phyloP scores from a whole-genome alignment of 2,888 invertebrate species.

The Patella pellucida region DNA sequence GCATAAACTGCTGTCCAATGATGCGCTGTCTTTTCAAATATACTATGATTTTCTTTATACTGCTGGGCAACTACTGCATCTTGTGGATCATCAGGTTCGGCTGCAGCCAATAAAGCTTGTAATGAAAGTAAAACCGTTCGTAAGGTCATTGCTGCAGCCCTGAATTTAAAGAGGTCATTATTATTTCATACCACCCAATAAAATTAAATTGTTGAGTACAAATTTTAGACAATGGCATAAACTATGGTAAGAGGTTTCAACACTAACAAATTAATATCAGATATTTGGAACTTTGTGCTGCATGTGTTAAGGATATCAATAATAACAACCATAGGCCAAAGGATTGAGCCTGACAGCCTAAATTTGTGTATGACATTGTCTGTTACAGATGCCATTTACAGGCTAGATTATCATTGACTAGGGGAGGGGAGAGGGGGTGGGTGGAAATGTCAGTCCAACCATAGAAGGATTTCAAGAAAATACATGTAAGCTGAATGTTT shows the following conservation, averaged over 20 bases:
- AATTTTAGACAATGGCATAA: background rate
- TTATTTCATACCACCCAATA: background rate
- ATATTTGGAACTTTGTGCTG: background rate
- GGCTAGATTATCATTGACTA: no score
- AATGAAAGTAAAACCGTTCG: constrained; percentile 94
- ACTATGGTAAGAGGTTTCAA: background rate
- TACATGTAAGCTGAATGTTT: no score
- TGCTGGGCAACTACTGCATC: constrained; percentile 90
- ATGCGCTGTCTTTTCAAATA: constrained; percentile 91
- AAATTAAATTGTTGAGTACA: background rate
- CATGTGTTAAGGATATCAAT: no score
- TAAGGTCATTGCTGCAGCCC: constrained; percentile 99
- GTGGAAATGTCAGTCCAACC: no score
- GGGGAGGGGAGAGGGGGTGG: no score
- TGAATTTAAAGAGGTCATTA: constrained; percentile 42
- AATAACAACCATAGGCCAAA: no score
- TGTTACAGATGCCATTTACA: no score
- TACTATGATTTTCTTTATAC: constrained; percentile 87
- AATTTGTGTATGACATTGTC: no score
- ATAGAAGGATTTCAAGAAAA: no score
- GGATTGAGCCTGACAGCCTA: no score
- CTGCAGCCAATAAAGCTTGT: constrained; percentile 86
- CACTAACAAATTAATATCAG: background rate
- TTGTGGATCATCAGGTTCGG: constrained; percentile 75
- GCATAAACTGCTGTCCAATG: constrained; percentile 98